These are phyloP conservation scores for Campopleginae sp. DNA, from an alignment of 2,888 invertebrate species.

Conservation along the genomic window DNA sequence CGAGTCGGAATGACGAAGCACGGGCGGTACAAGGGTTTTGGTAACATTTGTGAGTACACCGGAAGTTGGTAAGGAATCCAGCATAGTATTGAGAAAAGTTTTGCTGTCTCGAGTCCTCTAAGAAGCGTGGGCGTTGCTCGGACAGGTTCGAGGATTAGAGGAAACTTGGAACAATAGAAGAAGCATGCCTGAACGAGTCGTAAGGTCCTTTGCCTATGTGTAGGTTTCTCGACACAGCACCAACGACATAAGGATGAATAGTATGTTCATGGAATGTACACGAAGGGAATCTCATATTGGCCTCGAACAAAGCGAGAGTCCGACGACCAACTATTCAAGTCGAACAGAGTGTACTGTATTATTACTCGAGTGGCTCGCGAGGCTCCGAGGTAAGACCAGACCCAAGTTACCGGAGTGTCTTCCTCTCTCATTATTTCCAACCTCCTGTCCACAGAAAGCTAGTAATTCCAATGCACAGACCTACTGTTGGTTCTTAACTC, in stretches of 20 bases:
- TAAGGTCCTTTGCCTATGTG: slow-evolving; percentile 16
- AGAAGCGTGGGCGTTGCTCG: slow-evolving; percentile 47
- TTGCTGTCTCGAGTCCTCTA: slow-evolving; percentile 40
- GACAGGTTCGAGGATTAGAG: slow-evolving; percentile 65
- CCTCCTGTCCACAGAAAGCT: slow-evolving; percentile 47
- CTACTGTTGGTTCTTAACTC: slow-evolving; percentile 15
- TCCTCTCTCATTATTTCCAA: slow-evolving; percentile 60
- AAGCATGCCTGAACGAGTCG: slow-evolving; percentile 33
- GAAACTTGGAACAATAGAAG: slow-evolving; percentile 68
- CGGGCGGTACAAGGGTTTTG: slow-evolving; percentile 31
- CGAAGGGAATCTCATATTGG: slow-evolving; percentile 49
- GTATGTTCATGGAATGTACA: slow-evolving; percentile 34
- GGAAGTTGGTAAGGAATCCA: slow-evolving; percentile 37
- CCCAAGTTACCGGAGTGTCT: slow-evolving; percentile 43
- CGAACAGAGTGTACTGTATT: slow-evolving; percentile 59
- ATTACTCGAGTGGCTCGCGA: slow-evolving; percentile 57
- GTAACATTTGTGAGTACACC: slow-evolving; percentile 35
- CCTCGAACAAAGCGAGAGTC: slow-evolving; percentile 52
- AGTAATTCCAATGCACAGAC: slow-evolving; percentile 18
- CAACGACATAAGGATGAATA: slow-evolving; percentile 34
- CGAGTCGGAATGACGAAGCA: slow-evolving; percentile 50
- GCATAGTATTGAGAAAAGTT: slow-evolving; percentile 61
- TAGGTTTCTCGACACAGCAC: background rate
- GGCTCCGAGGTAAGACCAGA: slow-evolving; percentile 58
- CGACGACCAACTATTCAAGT: slow-evolving; percentile 41